Evolutionary conservation across 2,797 vertebrate species (phyloP), one percentile per base, ranked within the genome.

Genomic region (Luscinia luscinia): DNA sequence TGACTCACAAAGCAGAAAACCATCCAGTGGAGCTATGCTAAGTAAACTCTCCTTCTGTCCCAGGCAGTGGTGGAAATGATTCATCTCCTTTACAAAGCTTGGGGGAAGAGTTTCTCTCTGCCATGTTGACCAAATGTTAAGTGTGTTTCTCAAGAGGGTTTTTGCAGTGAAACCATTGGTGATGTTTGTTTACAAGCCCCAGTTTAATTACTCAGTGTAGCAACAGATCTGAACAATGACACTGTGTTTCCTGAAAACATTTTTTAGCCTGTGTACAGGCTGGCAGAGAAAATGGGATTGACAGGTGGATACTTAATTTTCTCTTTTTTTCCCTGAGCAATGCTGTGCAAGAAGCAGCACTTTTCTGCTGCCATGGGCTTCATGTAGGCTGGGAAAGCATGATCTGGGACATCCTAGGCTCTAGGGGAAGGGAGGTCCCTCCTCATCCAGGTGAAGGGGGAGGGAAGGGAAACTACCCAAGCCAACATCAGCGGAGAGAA

Each of bases 1-100:
- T 95, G 92, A 94, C 19, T 96, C 89, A 95, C 66, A 84, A 81
- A 94, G 67, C 59, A 89, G 77, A 89, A 95, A 92, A 81, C 12
- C 84, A 84, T 34, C 46, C 62, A 57, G 57, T n/a, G 21, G 66
- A 40, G 32, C 76, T 55, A 19, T 1, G 2, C 68, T 93, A 76
- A 92, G 46, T 63, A 91, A 96, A 95, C 58, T 82, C 68, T 85
- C 34, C 38, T 68, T 48, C 91, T 86, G 59, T 82, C 91, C 76
- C 52, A 66, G 32, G 84, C 82, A 69, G 51, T 57, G 87, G 68
- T 93, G 43, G 82, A 90, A 96, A 73, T 94, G 87, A 95, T 59
- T 96, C 89, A 94, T 86, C 74, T 80, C 69, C 66, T 69, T 10
- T 1, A 64, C 36, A 76, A 67, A 81, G 48, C 73, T 9, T 84